These are phyloP conservation scores for Halocynthia aurantium DNA, from an alignment of 23 tunicate genomes.

Conservation along the genomic window DNA sequence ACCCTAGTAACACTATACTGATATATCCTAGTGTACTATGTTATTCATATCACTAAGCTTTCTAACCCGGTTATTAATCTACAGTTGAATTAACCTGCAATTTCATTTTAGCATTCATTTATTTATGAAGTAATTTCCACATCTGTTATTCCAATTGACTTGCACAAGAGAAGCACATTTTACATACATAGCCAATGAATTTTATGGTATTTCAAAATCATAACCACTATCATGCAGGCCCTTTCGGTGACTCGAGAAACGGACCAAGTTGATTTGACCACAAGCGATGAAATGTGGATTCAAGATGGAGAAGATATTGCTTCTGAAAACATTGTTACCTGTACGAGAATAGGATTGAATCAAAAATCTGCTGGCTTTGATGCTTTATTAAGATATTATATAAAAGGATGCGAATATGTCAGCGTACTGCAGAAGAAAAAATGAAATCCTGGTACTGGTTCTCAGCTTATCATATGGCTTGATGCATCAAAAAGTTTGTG, in stretches of 20 bases:
- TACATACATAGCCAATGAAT: background rate
- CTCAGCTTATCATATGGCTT: slow-evolving; percentile 77
- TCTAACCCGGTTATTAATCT: too few species aligned
- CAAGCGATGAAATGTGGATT: slow-evolving; percentile 33
- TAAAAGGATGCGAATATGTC: slow-evolving; percentile 20
- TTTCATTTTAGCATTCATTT: too few species aligned
- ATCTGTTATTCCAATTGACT: too few species aligned
- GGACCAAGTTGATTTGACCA: slow-evolving; percentile 33
- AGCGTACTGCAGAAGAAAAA: slow-evolving; percentile 34
- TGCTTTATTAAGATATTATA: slow-evolving; percentile 34
- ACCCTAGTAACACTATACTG: too few species aligned
- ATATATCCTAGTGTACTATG: too few species aligned
- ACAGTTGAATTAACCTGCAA: too few species aligned
- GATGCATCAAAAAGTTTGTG: slow-evolving; percentile 65
- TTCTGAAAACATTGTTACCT: slow-evolving; percentile 21
- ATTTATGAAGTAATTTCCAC: too few species aligned
- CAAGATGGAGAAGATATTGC: slow-evolving; percentile 12
- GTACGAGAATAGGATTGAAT: slow-evolving; percentile 38
- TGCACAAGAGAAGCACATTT: too few species aligned
- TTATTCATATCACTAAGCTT: too few species aligned
- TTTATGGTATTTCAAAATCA: background rate
- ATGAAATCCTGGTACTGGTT: background rate
- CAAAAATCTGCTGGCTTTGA: slow-evolving; percentile 26
- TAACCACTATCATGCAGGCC: slow-evolving; percentile 21
- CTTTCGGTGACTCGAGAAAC: slow-evolving; percentile 3